These are phyloP conservation scores for Calameuta filiformis DNA, from an alignment of 2,888 invertebrate genomes.

Conservation along the genomic window DNA sequence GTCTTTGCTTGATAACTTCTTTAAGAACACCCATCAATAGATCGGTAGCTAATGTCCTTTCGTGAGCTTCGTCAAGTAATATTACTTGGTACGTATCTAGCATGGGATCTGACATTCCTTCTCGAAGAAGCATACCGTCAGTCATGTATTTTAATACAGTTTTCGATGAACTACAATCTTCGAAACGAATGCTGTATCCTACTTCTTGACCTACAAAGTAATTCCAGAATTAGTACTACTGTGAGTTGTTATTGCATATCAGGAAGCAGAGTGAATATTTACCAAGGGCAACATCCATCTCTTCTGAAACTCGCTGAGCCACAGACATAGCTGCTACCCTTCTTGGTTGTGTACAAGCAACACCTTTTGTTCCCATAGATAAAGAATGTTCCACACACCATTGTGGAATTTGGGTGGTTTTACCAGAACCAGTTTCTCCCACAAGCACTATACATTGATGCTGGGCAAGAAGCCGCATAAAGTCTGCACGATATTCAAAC, in stretches of 20 bases:
- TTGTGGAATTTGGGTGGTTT: constrained; percentile 99
- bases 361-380: constrained; percentile 77
- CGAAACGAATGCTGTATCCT: constrained; percentile 98
- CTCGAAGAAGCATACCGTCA: constrained; percentile 98
- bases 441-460: constrained; percentile 97
- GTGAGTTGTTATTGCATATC: not conserved
- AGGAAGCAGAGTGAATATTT: constrained; percentile 12
- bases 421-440: constrained; percentile 99
- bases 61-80: constrained; percentile 98
- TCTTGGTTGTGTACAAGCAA: constrained; percentile 96
- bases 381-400: constrained; percentile 87
- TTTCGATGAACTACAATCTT: constrained; percentile 95
- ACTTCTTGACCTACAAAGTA: constrained; percentile 79
- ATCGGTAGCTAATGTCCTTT: constrained; percentile 97
- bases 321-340: constrained; percentile 99
- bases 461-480: constrained; percentile 91
- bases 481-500: constrained; percentile 97
- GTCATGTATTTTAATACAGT: constrained; percentile 99
- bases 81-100: constrained; percentile 96
- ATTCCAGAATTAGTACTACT: not conserved
- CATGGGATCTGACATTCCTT: constrained; percentile 99
- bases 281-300: constrained; percentile 96
- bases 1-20: constrained; percentile 93
- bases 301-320: constrained; percentile 97
- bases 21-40: constrained; percentile 99